These are phyloP conservation scores for Corella eumyota DNA, from an alignment of 23 tunicate species.

Conservation along the genomic window DNA sequence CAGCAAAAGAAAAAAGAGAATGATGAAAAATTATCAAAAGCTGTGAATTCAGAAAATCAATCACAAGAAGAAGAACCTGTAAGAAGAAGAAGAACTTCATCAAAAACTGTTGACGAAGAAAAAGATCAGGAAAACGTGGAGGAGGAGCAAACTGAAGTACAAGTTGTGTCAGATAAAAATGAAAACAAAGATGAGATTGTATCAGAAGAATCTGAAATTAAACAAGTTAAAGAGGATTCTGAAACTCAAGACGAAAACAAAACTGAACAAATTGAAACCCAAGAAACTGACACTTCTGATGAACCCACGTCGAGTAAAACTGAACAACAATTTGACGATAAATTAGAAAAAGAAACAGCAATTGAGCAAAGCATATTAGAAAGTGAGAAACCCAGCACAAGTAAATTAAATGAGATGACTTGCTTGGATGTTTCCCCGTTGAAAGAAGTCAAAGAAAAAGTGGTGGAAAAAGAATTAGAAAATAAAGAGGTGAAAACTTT, in stretches of 20 bases:
- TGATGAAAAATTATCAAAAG: background rate
- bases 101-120: constrained; percentile 1
- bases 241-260: constrained; percentile 2
- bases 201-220: background rate
- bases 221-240: background rate
- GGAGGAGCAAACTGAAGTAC: constrained; percentile 1
- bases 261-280: background rate
- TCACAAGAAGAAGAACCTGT: constrained; percentile 1
- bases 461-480: too few relatives aligned
- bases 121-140: constrained; percentile 6
- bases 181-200: background rate
- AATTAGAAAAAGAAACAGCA: too few relatives aligned
- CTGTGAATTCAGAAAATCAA: background rate
- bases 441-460: too few relatives aligned
- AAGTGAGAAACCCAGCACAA: too few relatives aligned
- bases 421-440: too few relatives aligned
- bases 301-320: too few relatives aligned
- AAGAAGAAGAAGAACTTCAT: constrained; percentile 2
- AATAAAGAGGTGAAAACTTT: too few relatives aligned
- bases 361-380: too few relatives aligned
- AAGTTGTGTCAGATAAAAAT: background rate
- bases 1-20: background rate
- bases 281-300: background rate
- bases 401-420: too few relatives aligned
- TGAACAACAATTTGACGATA: too few relatives aligned